Evolutionary conservation across 2,888 invertebrate species (phyloP).

Genomic region (Oligia strigilis): DNA sequence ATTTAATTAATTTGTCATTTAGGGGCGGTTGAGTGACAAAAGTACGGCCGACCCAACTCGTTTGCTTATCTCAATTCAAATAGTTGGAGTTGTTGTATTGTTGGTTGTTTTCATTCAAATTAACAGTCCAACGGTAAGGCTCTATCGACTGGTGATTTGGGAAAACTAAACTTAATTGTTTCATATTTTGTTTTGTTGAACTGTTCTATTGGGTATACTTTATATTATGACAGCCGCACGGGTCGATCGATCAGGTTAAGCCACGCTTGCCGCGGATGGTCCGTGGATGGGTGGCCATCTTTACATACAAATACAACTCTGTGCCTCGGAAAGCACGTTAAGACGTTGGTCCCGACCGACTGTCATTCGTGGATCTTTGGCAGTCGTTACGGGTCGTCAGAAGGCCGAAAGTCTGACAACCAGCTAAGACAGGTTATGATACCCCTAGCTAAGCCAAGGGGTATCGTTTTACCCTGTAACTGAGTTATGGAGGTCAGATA

Average conservation of each 20-base stretch:
- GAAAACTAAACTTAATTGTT: neutral
- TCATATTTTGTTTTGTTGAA: neutral
- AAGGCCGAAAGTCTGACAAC: neutral
- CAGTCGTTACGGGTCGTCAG: neutral
- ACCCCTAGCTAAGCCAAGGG: no score
- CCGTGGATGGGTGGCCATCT: neutral
- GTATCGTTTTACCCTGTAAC: neutral
- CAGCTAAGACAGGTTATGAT: no score
- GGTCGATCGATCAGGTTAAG: neutral
- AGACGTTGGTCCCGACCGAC: neutral
- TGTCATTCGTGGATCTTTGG: neutral
- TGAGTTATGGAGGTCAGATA: neutral
- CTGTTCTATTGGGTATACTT: neutral
- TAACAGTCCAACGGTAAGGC: conserved; percentile 32
- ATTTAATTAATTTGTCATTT: conserved; percentile 71
- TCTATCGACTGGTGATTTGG: conserved; percentile 30
- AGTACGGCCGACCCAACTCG: conserved; percentile 54
- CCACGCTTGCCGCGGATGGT: neutral
- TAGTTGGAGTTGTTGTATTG: conserved; percentile 58
- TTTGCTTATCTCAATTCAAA: conserved; percentile 67
- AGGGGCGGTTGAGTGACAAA: conserved; percentile 61
- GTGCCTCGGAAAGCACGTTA: neutral
- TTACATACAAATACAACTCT: neutral
- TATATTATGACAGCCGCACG: neutral
- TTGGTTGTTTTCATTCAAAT: conserved; percentile 54